Conservation (phyloP, 1,140 invertebrate species). For the Drosophila repleta region DNA sequence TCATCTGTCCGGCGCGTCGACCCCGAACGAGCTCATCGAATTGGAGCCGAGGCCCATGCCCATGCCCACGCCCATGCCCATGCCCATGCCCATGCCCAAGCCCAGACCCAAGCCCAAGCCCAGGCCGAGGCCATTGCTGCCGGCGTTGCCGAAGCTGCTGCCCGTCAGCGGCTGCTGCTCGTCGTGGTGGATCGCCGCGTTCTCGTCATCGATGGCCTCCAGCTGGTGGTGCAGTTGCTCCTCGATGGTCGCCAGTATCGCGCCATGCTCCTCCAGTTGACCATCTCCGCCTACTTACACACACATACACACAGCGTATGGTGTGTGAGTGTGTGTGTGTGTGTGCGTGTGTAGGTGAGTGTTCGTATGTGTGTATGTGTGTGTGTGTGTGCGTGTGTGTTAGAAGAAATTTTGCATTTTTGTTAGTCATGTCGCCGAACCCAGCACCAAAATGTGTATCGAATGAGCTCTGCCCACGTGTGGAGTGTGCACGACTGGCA, state of each 20-base stretch:
- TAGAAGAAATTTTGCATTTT: constrained; percentile 42
- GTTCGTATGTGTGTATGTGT: constrained; percentile 3
- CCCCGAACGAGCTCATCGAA: constrained; percentile 72
- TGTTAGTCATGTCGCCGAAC: constrained; percentile 52
- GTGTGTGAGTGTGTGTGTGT: constrained; percentile 9
- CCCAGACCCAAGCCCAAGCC: constrained; percentile 20
- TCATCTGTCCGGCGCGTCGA: constrained; percentile 76
- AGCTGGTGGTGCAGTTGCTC: constrained; percentile 51
- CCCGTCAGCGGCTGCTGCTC: constrained; percentile 78
- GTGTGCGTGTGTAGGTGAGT: constrained; percentile 5
- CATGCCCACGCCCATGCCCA: constrained; percentile 18
- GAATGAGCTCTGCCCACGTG: constrained; percentile 1
- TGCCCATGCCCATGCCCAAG: constrained; percentile 18
- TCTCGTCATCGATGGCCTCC: constrained; percentile 77
- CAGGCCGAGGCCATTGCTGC: constrained; percentile 16
- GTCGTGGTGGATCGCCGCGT: constrained; percentile 71
- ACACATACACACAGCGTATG: not conserved
- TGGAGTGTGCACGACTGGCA: not conserved
- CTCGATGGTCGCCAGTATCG: constrained; percentile 74
- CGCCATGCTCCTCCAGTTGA: constrained; percentile 69
- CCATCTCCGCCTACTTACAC: constrained; percentile 49
- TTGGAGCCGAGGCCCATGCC: constrained; percentile 40
- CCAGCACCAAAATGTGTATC: constrained; percentile 53
- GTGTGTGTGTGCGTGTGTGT: constrained; percentile 19
- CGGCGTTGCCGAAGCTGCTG: constrained; percentile 33